phyloP scores from a whole-genome alignment of 2,888 invertebrate species.

The Campoplex nolae region DNA sequence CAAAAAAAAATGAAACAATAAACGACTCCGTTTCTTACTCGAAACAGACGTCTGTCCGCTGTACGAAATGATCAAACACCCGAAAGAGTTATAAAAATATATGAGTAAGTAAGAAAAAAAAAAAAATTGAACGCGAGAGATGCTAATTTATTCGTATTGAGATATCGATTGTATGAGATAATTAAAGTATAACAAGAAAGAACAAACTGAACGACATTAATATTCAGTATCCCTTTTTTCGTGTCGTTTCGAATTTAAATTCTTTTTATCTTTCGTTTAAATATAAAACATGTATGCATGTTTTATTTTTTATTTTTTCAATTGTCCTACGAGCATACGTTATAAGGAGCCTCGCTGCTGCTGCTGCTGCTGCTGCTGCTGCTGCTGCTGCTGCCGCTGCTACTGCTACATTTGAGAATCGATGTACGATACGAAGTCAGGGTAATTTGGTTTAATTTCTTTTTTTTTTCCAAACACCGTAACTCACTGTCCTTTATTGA shows the following conservation, averaged over 20 bases:
- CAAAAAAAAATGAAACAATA: slow-evolving; percentile 6
- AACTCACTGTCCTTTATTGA: too few species aligned
- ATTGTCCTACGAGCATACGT: not conserved
- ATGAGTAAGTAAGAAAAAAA: slow-evolving; percentile 5
- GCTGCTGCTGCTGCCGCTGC: too few species aligned
- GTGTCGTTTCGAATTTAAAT: slow-evolving; percentile 44
- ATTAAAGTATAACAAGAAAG: slow-evolving; percentile 29
- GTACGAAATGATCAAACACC: slow-evolving; percentile 25
- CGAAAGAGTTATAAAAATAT: not conserved
- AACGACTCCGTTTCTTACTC: slow-evolving; percentile 19
- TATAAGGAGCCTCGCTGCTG: not conserved
- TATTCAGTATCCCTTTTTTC: slow-evolving; percentile 56
- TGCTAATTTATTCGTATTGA: slow-evolving; percentile 53
- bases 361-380: too few species aligned
- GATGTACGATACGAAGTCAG: not conserved
- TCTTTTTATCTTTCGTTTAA: slow-evolving; percentile 13
- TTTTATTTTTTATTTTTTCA: not conserved
- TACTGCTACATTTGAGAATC: not conserved
- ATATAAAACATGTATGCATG: not conserved
- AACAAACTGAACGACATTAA: slow-evolving; percentile 32
- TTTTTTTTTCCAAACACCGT: not conserved
- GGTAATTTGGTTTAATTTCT: slow-evolving; percentile 13
- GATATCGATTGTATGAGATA: slow-evolving; percentile 51
- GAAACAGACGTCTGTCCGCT: slow-evolving; percentile 19
- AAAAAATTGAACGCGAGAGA: slow-evolving; percentile 41